Evolutionary conservation across 2,797 vertebrate genomes (phyloP).

Genomic region (Streptopelia turtur): DNA sequence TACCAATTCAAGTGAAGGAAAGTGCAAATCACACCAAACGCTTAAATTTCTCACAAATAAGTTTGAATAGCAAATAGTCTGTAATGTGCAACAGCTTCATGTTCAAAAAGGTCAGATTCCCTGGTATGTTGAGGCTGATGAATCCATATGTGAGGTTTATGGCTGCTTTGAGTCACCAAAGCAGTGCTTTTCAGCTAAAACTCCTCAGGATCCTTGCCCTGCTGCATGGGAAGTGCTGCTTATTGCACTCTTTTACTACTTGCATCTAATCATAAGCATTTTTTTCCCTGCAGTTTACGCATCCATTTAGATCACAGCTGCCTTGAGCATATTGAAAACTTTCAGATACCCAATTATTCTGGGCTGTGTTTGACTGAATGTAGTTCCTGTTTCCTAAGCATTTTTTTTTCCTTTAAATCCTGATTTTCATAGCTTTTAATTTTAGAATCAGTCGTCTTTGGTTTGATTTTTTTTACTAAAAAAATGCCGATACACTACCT

Average conservation of each 20-base stretch:
- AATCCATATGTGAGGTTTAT: slow-evolving; percentile 9
- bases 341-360: background rate
- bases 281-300: background rate
- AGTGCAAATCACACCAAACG: background rate
- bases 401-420: background rate
- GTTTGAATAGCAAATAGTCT: background rate
- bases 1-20: background rate
- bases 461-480: background rate
- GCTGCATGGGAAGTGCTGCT: background rate
- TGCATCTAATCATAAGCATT: background rate
- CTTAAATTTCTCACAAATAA: background rate
- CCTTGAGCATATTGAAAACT: background rate
- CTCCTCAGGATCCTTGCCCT: background rate
- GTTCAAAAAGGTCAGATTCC: background rate
- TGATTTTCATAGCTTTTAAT: background rate
- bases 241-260: background rate
- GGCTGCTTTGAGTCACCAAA: slow-evolving; percentile 2
- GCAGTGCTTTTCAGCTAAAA: background rate
- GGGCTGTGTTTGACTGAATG: background rate
- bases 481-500: background rate
- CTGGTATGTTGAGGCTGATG: background rate
- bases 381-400: background rate
- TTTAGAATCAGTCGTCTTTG: background rate
- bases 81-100: background rate
- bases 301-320: background rate